A percentile compares a stretch with the other conserved stretches of the same genome.
Conservation (phyloP, 2,888 invertebrate species). For the Ennomos quercinarius region DNA sequence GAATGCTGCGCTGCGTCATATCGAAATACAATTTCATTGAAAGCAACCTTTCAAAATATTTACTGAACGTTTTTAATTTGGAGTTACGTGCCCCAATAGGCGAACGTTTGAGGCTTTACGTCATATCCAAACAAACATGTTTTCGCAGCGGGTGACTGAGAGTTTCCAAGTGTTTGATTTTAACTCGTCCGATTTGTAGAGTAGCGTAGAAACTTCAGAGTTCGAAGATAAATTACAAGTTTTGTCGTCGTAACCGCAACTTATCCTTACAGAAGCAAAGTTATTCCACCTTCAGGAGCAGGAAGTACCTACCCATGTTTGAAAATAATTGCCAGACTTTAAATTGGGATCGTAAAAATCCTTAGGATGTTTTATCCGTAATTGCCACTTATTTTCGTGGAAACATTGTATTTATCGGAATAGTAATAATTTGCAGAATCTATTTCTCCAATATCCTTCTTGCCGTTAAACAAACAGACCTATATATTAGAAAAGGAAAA, state of each 20-base stretch:
- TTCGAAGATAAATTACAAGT: slow-evolving; percentile 24
- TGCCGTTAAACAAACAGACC: no score
- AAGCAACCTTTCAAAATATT: slow-evolving; percentile 75
- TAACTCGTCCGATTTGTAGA: slow-evolving; percentile 20
- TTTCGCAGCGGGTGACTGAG: slow-evolving; percentile 31
- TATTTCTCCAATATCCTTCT: no score
- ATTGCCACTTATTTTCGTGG: no score
- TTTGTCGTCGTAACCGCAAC: slow-evolving; percentile 13
- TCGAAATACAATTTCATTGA: slow-evolving; percentile 80
- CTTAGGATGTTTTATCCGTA: no score
- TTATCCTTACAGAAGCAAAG: slow-evolving; percentile 6
- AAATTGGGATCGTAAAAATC: no score
- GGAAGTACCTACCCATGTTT: no score
- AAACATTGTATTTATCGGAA: no score
- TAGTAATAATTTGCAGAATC: no score
- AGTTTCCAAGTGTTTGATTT: slow-evolving; percentile 35
- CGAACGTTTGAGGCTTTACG: slow-evolving; percentile 40
- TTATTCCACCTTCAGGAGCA: slow-evolving; percentile 1
- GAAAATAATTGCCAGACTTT: no score
- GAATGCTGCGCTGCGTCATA: slow-evolving; percentile 73
- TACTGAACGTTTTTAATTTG: slow-evolving; percentile 78
- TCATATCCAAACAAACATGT: slow-evolving; percentile 39
- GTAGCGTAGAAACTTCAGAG: slow-evolving; percentile 25
- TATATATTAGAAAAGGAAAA: no score
- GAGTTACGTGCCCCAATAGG: slow-evolving; percentile 46